Evolutionary conservation across 1,140 invertebrate species (phyloP), one percentile per base, ranked within the genome.

Genomic region (Philopotamus ludificatus): DNA sequence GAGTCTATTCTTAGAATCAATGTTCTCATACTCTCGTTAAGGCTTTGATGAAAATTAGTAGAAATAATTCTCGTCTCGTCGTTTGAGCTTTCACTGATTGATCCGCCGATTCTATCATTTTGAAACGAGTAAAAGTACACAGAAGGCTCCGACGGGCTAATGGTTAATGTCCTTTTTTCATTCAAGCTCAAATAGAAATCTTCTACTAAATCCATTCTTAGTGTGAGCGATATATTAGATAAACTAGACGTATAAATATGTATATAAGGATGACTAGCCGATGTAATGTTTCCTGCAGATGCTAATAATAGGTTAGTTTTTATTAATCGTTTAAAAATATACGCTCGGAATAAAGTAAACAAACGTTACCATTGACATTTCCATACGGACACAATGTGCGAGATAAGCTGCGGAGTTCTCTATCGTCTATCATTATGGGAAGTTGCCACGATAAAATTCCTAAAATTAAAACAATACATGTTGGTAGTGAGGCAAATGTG

Each of bases 1-100:
- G 89, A 91, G 28, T 79, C 80, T 9, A 88, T 85, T 74, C 83
- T 81, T 1, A 91, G 77, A 21, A 89, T 78, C 0, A 91, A 87
- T 50, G 83, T 85, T 63, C 87, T 76, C 20, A 70, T 73, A 34
- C 62, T 73, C 53, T 74, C 78, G 76, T 7, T 73, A 62, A 22
- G 70, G 0, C 67, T 60, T 3, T 39, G 73, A 61, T 57, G 73
- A 61, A 67, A 50, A 21, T 73, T 75, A 10, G 70, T 73, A 45
- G 42, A 47, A 65, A 54, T 18, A 3, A 39, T 41, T 3, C 44
- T 4, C 8, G 18, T 15, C 1, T 62, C 10, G 9, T 63, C 42
- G 12, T 42, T 67, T 21, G 15, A 26, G 12, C n/a, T 3, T 15
- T 42, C 16, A 58, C 10, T 74, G 57, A 12, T n/a, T 26, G 10